Percentiles rank a stretch among this genome's conserved stretches.
These are phyloP conservation scores for Madoqua kirkii DNA, from an alignment of 2,113 vertebrate genomes.

Conservation along the genomic window DNA sequence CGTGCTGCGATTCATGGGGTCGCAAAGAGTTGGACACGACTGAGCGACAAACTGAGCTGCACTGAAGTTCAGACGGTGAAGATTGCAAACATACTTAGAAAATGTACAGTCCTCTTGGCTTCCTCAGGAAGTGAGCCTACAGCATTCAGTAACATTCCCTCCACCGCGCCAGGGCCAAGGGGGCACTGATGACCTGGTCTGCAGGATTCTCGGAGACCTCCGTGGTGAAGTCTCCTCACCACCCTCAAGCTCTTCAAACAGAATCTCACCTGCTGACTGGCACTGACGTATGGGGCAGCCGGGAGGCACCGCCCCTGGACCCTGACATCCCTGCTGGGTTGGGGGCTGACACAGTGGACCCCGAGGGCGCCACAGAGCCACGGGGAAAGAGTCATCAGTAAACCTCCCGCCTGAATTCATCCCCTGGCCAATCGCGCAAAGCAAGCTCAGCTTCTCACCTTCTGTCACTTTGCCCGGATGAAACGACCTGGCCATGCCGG, in stretches of 20 bases:
- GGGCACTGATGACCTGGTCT: rapidly evolving
- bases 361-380: rapidly evolving
- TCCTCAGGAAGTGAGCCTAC: not conserved
- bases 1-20: rapidly evolving
- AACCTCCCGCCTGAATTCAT: rapidly evolving
- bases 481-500: rapidly evolving
- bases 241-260: rapidly evolving
- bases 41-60: not conserved
- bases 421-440: no score
- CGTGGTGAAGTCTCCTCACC: rapidly evolving
- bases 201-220: not conserved
- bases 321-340: rapidly evolving
- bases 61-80: not conserved
- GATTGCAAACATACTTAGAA: not conserved
- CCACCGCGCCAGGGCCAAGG: rapidly evolving
- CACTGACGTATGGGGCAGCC: rapidly evolving
- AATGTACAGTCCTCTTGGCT: not conserved
- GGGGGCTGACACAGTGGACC: rapidly evolving
- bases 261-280: not conserved
- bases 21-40: rapidly evolving
- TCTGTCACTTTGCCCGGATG: not conserved
- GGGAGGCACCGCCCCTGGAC: rapidly evolving
- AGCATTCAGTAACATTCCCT: rapidly evolving
- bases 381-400: rapidly evolving
- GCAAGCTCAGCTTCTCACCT: no score